Conservation (phyloP, 37 sponge, comb jelly and placozoan species). For the Amphimedon queenslandica region DNA sequence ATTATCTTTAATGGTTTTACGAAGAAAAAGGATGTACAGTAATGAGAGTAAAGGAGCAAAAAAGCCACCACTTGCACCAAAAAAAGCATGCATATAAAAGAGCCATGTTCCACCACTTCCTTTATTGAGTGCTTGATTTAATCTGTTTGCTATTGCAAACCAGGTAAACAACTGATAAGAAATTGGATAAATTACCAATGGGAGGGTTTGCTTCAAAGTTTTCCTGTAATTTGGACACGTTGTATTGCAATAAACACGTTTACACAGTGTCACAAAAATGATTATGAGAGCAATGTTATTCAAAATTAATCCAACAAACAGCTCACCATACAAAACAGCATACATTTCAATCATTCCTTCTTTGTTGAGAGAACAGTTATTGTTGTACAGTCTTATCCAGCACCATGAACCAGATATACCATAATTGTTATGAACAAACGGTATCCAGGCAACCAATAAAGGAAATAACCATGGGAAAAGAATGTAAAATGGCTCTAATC, state of each 20-base stretch:
- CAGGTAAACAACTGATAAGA: neutral
- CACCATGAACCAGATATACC: slow-evolving; percentile 1
- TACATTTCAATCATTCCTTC: neutral
- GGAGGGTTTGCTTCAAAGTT: neutral
- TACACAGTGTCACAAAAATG: neutral
- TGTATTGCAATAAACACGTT: neutral
- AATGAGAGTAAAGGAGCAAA: no score
- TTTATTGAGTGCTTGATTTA: neutral
- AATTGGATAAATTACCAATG: neutral
- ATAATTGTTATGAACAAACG: neutral
- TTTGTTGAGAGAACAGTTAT: neutral
- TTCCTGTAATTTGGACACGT: neutral
- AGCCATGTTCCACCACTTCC: neutral
- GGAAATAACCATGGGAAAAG: slow-evolving; percentile 7
- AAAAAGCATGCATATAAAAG: neutral
- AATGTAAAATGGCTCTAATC: neutral
- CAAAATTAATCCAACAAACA: neutral
- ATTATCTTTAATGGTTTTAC: no score
- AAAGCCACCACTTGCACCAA: neutral
- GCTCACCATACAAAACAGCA: neutral
- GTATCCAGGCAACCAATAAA: slow-evolving; percentile 1
- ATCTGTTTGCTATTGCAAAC: neutral
- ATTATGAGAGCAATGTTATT: neutral
- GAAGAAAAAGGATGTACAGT: no score
- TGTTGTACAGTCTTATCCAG: slow-evolving; percentile 3